phyloP scores from a whole-genome alignment of 2,888 invertebrate species.

The Beris morrisii region DNA sequence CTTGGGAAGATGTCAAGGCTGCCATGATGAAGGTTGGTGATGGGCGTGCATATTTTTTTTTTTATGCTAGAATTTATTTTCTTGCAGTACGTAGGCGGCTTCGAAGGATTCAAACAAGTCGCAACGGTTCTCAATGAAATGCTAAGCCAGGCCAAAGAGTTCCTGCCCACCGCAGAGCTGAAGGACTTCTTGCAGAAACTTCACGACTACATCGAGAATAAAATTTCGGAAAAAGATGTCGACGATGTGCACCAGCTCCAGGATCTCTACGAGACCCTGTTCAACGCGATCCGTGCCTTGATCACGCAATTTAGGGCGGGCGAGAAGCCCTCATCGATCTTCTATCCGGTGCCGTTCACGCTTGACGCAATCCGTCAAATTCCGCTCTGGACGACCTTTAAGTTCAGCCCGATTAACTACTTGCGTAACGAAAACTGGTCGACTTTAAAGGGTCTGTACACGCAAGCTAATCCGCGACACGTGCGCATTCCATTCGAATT shows the following conservation, averaged over 20 bases:
- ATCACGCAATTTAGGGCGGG: slow-evolving; percentile 28
- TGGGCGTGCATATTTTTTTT: background rate
- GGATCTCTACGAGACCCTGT: slow-evolving; percentile 62
- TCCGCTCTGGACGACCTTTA: slow-evolving; percentile 62
- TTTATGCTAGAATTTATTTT: background rate
- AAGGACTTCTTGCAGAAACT: slow-evolving; percentile 63
- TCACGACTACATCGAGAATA: slow-evolving; percentile 66
- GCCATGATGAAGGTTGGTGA: slow-evolving; percentile 39
- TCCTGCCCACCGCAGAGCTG: slow-evolving; percentile 67
- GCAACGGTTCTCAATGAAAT: slow-evolving; percentile 11
- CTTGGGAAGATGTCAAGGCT: slow-evolving; percentile 44
- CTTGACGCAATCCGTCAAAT: slow-evolving; percentile 56
- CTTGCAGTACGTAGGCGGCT: slow-evolving; percentile 15
- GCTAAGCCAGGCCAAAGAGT: slow-evolving; percentile 50
- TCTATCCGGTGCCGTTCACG: slow-evolving; percentile 48
- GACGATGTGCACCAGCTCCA: slow-evolving; percentile 68
- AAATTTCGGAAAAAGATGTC: slow-evolving; percentile 61
- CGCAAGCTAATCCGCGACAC: slow-evolving; percentile 64
- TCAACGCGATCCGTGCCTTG: slow-evolving; percentile 62
- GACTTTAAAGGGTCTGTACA: background rate
- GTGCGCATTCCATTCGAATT: slow-evolving; percentile 62
- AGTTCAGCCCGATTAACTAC: slow-evolving; percentile 64
- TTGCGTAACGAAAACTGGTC: slow-evolving; percentile 62
- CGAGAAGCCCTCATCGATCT: background rate
- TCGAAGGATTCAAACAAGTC: slow-evolving; percentile 5